These are phyloP conservation scores for Lycodopsis pacificus DNA, from an alignment of 2,797 vertebrate genomes.

Conservation along the genomic window DNA sequence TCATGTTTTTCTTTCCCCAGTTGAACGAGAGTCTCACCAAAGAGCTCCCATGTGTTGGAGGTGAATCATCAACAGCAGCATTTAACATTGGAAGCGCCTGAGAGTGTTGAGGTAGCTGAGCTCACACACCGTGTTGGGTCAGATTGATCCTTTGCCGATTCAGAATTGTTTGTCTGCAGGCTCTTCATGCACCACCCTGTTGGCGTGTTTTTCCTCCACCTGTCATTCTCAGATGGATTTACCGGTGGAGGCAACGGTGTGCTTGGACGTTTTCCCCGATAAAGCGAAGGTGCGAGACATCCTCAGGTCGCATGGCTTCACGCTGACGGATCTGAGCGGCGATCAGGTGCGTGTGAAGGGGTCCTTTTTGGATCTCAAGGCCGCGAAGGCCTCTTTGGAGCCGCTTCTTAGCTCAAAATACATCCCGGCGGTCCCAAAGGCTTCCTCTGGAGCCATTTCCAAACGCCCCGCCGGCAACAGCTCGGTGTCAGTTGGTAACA, in stretches of 20 bases:
- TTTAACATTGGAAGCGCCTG: conserved; percentile 41
- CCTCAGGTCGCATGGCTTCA: conserved; percentile 54
- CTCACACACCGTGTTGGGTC: not conserved
- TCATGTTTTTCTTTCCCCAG: conserved; percentile 31
- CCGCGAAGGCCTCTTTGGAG: conserved; percentile 51
- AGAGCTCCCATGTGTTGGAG: conserved; percentile 42
- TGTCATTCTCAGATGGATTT: conserved; percentile 74
- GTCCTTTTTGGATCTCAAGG: conserved; percentile 70
- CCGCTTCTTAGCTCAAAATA: conserved; percentile 12
- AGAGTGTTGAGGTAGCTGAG: conserved; percentile 49
- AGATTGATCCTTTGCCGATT: not conserved
- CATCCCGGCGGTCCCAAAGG: rapidly evolving
- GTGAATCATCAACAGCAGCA: conserved; percentile 37
- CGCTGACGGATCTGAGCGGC: not conserved
- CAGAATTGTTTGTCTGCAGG: not conserved
- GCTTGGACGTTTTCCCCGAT: conserved; percentile 55
- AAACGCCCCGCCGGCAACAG: not conserved
- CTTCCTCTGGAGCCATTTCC: conserved; percentile 32
- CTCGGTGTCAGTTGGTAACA: not conserved
- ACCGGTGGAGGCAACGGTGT: conserved; percentile 65
- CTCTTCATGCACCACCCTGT: not conserved
- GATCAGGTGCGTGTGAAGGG: conserved; percentile 63
- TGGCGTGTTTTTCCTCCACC: not conserved
- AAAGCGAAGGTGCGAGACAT: not conserved
- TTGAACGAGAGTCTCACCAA: conserved; percentile 41